Conservation (phyloP, 2,888 invertebrate species). For the Suillia variegata region DNA sequence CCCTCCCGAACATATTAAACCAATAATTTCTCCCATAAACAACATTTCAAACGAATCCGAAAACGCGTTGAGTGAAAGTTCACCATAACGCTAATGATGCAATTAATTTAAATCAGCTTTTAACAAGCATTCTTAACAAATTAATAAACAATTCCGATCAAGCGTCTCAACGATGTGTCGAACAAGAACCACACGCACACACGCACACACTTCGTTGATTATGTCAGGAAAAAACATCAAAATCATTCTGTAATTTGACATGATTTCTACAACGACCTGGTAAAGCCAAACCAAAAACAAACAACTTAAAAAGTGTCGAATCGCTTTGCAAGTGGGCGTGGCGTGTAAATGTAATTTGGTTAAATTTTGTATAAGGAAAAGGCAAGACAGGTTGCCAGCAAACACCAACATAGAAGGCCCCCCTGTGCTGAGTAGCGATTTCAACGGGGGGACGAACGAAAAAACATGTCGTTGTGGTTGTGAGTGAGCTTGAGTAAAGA, state of each 20-base stretch:
- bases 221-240: too few species aligned
- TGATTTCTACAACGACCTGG: too few species aligned
- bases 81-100: slow-evolving; percentile 27
- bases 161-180: slow-evolving; percentile 3
- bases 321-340: not conserved
- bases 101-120: slow-evolving; percentile 33
- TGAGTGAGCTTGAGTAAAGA: not conserved
- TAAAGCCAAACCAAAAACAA: too few species aligned
- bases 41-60: not conserved
- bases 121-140: slow-evolving; percentile 37
- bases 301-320: not conserved
- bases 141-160: slow-evolving; percentile 27
- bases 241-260: not conserved
- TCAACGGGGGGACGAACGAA: too few species aligned
- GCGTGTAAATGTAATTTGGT: not conserved
- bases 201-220: too few species aligned
- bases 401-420: too few species aligned
- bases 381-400: too few species aligned
- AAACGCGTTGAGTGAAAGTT: slow-evolving; percentile 53
- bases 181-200: too few species aligned
- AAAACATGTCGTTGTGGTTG: too few species aligned
- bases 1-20: not conserved
- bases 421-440: too few species aligned
- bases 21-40: not conserved
- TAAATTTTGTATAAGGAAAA: too few species aligned